phyloP scores from a whole-genome alignment of 1,140 invertebrate species.

The Bilobella aurantiaca region DNA sequence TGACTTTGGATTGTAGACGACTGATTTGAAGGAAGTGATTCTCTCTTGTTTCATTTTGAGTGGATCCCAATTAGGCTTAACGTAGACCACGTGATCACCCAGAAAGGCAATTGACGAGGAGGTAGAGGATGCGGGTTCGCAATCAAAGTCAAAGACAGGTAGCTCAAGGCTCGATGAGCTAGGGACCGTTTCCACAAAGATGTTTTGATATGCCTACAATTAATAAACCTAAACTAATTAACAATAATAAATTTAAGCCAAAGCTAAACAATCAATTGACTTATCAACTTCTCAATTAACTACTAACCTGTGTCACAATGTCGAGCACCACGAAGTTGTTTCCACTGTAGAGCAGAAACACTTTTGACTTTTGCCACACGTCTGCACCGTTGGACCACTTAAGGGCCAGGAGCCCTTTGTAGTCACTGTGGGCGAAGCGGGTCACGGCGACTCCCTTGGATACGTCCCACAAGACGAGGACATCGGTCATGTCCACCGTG shows the following conservation, averaged over 20 bases:
- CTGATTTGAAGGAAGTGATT: background rate
- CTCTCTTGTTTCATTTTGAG: conserved; percentile 15
- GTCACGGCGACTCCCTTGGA: conserved; percentile 16
- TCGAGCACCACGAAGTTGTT: conserved; percentile 29
- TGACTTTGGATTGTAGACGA: background rate
- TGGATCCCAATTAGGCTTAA: conserved; percentile 16
- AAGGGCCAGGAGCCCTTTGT: conserved; percentile 17
- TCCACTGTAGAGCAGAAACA: conserved; percentile 27
- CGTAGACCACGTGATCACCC: background rate
- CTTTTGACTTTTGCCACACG: conserved; percentile 24
- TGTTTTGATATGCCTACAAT: conserved; percentile 23
- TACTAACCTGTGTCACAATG: conserved; percentile 6
- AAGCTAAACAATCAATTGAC: too few species aligned
- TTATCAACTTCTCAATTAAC: too few species aligned
- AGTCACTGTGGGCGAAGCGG: conserved; percentile 24
- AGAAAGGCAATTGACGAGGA: conserved; percentile 20
- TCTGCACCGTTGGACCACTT: conserved; percentile 27
- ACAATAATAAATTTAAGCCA: too few species aligned
- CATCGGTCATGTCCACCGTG: conserved; percentile 16
- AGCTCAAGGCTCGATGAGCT: background rate
- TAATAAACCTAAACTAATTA: too few species aligned
- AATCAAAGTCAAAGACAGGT: conserved; percentile 18
- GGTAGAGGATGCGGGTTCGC: conserved; percentile 15
- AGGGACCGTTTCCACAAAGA: conserved; percentile 10
- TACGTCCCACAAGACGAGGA: conserved; percentile 28